These are phyloP conservation scores for Speoplatyrhinus poulsoni DNA, from an alignment of 2,113 vertebrate species.

Conservation along the genomic window DNA sequence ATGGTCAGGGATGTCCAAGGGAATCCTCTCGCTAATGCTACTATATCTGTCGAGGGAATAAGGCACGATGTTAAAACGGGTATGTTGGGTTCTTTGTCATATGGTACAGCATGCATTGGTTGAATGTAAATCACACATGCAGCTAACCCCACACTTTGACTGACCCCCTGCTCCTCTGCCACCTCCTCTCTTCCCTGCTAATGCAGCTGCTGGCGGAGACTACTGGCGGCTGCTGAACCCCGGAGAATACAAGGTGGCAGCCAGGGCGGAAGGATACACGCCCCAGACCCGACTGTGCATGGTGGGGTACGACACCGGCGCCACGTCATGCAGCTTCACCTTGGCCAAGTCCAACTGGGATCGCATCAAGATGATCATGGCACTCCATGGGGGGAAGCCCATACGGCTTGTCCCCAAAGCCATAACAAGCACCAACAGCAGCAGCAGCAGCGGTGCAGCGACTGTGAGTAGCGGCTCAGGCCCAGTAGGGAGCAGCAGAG, in stretches of 20 bases:
- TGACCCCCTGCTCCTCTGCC: neutral
- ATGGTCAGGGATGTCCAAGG: slow-evolving; percentile 87
- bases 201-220: slow-evolving; percentile 82
- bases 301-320: slow-evolving; percentile 90
- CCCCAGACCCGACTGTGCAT: slow-evolving; percentile 84
- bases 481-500: neutral
- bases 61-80: slow-evolving; percentile 90
- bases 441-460: neutral
- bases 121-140: too few species aligned
- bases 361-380: slow-evolving; percentile 92
- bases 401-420: slow-evolving; percentile 71
- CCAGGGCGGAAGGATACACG: slow-evolving; percentile 84
- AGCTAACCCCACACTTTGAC: neutral
- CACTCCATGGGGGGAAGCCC: slow-evolving; percentile 83
- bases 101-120: neutral
- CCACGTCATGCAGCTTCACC: slow-evolving; percentile 90
- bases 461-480: neutral
- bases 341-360: slow-evolving; percentile 94
- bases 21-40: slow-evolving; percentile 85
- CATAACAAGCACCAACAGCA: neutral
- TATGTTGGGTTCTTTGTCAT: slow-evolving; percentile 43
- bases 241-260: slow-evolving; percentile 89
- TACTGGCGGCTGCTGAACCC: slow-evolving; percentile 97
- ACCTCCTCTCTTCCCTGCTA: neutral
- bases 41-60: slow-evolving; percentile 88